Base-by-base conservation (phyloP, 2,113 vertebrate species). In the Podarcis raffonei region DNA sequence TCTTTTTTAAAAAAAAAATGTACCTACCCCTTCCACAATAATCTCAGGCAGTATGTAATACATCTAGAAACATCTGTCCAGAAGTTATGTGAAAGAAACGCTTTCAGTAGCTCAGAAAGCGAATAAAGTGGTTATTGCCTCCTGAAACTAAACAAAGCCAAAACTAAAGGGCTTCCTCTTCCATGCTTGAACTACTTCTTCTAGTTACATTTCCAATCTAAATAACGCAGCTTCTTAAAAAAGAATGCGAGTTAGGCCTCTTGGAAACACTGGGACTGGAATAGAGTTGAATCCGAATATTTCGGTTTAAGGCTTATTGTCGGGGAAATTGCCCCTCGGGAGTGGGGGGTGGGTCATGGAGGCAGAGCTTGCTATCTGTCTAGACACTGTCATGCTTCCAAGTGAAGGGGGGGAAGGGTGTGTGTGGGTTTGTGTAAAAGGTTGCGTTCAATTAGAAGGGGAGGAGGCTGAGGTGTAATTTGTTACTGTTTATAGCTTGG, bases 91-190 rank as follows among this genome's bases (percentile, higher is more conserved):
- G 32, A 12, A 66, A 82, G 27, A 23, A 62, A 62, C 18, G 9
- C 32, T 15, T 11, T 25, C 11, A 9, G n/a, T 4, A 8, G 16
- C 35, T 32, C 5, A 1, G 1, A 4, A 35, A 35, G 2, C 11
- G 57, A 20, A 32, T 22, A n/a, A 74, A 18, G 2, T 27, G 2
- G 0, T 11, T 37, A 23, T 27, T n/a, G 8, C 9, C 48, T 15
- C 84, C 59, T 39, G 59, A 20, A 62, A 62, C 59, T 62, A 20
- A 62, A 62, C 15, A 62, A 62, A 62, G 16, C 9, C 39, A 18
- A 59, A 65, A 25, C 0, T 6, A 13, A 4, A 69, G 13, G 27
- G 16, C 53, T 13, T 5, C 13, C 13, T 6, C 30, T 30, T 3
- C 5, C 23, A 1, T 11, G 1, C 6, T 12, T 4, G 16, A 22